Conservation (phyloP, 2,113 vertebrate species). For the Epinephelus lanceolatus region DNA sequence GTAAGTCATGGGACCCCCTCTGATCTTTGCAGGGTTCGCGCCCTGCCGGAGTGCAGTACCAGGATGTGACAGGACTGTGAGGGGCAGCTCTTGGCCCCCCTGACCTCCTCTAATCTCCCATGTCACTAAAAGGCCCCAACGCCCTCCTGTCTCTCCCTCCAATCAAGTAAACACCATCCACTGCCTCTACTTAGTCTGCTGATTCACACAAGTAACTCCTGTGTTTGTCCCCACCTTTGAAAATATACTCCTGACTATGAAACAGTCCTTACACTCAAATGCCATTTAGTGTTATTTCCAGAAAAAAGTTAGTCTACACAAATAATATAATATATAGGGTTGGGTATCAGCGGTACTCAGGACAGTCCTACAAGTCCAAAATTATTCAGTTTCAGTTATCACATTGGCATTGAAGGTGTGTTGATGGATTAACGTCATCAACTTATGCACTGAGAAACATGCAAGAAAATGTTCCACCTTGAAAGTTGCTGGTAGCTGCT, state of each 20-base stretch:
- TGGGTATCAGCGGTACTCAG: too few species aligned
- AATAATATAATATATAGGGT: too few species aligned
- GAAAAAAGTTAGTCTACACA: too few species aligned
- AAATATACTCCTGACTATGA: not conserved
- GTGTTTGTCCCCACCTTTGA: not conserved
- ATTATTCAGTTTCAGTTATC: too few species aligned
- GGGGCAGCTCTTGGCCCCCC: constrained; percentile 13
- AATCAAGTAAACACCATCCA: constrained; percentile 15
- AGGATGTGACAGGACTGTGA: constrained; percentile 46
- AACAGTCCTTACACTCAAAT: too few species aligned
- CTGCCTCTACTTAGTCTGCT: not conserved
- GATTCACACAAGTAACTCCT: not conserved
- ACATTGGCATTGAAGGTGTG: too few species aligned
- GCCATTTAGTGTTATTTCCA: too few species aligned
- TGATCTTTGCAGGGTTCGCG: constrained; percentile 55
- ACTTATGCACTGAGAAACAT: too few species aligned
- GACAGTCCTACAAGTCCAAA: too few species aligned
- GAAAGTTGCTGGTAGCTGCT: too few species aligned
- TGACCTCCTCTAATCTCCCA: constrained; percentile 57
- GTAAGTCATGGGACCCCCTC: constrained; percentile 71
- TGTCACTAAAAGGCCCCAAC: constrained; percentile 33
- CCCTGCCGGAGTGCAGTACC: constrained; percentile 46
- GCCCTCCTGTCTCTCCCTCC: constrained; percentile 8
- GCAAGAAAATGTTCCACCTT: too few species aligned
- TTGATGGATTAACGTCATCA: too few species aligned